Evolutionary conservation across 2,888 invertebrate species (phyloP), one percentile per base, ranked within the genome.

Genomic region (Caenorhabditis sp.): DNA sequence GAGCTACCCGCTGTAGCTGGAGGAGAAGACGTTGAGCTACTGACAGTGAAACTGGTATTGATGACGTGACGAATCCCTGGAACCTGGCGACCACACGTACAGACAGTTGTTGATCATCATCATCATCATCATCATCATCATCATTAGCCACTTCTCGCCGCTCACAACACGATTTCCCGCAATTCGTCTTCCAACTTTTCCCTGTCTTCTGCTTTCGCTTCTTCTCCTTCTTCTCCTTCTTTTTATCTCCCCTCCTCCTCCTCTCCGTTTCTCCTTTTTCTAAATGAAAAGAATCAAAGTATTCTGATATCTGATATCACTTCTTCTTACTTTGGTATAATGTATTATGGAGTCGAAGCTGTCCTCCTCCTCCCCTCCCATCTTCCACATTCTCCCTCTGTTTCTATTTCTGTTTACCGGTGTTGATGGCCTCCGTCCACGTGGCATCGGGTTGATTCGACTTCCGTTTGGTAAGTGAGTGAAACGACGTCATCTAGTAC

Each of bases 371-470:
- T 15, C 0, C 5, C 58, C 56, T n/a, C 37, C 15, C 35, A 50
- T 22, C 55, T 15, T 2, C 5, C 58, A 58, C 44, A n/a, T 72
- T 32, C 53, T 55, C 4, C 18, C 24, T 18, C 32, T 47, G 37
- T 1, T 37, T 24, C 22, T 35, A 9, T 37, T 9, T 24, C 22
- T 15, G 35, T 50, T 67, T n/a, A 32, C 58, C 18, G 18, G 65
- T n/a, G n/a, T n/a, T n/a, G n/a, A n/a, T n/a, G n/a, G n/a, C n/a
- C 40, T 81, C 32, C 81, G 85, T 8, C 84, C 86, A 26, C 84
- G 86, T 72, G 86, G 86, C 22, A 85, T 86, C 50, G 86, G 86
- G 13, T 58, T 86, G 22, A 86, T 86, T 76, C 81, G 85, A 62
- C 64, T 86, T 26, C 86, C 86, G 15, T 86, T 86, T 26, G 86